A percentile compares a stretch with the other conserved stretches of the same genome.
Conservation (phyloP, 2,113 vertebrate genomes). For the Salvelinus fontinalis region DNA sequence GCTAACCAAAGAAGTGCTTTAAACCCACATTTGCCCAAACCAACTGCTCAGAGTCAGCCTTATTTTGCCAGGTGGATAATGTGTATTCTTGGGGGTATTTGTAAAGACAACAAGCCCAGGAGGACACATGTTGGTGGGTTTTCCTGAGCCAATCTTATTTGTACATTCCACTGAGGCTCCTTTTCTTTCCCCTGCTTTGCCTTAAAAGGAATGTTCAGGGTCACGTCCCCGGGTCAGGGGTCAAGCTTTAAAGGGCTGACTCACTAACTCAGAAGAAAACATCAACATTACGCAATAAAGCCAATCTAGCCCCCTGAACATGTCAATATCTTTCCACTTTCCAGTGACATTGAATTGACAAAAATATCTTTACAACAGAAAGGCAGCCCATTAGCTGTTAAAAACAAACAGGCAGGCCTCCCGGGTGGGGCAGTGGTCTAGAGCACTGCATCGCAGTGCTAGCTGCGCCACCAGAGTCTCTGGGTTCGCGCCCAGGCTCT, state of each 20-base stretch:
- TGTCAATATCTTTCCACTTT: not conserved
- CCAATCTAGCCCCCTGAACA: not conserved
- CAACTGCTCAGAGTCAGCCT: not conserved
- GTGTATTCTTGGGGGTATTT: conserved; percentile 1
- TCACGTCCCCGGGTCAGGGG: conserved; percentile 33
- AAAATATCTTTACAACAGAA: not conserved
- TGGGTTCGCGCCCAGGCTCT: too few relatives aligned
- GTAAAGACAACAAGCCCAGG: conserved; percentile 2
- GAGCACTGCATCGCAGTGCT: too few relatives aligned
- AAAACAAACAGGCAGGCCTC: conserved; percentile 24
- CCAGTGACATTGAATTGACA: not conserved
- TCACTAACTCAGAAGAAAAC: conserved; percentile 9
- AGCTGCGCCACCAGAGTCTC: too few relatives aligned
- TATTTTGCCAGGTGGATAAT: conserved; percentile 8
- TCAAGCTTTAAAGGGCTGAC: conserved; percentile 16
- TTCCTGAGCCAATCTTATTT: conserved; percentile 30
- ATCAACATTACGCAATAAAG: conserved; percentile 19
- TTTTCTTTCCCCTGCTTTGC: conserved; percentile 3
- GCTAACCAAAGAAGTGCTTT: not conserved
- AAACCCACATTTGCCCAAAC: not conserved
- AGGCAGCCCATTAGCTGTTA: not conserved
- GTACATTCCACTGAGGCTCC: conserved; percentile 16
- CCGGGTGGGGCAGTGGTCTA: too few relatives aligned
- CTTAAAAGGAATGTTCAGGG: conserved; percentile 27
- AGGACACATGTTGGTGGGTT: conserved; percentile 10